phyloP scores from a whole-genome alignment of 2,797 vertebrate genomes.

The Scolopax rusticola region DNA sequence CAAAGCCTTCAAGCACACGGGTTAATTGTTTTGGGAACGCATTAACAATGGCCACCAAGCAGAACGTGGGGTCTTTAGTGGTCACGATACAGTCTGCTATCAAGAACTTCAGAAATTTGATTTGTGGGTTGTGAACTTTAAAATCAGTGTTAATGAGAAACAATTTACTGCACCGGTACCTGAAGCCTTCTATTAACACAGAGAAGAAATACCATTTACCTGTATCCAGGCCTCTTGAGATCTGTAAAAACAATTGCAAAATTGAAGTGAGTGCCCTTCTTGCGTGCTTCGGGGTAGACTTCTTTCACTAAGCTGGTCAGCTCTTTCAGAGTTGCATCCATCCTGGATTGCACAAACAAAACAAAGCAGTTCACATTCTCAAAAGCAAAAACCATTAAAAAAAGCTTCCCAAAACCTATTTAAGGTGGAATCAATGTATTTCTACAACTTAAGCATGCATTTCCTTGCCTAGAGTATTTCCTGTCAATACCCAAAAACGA shows the following conservation, averaged over 20 bases:
- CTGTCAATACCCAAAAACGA: not conserved
- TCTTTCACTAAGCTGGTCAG: slow-evolving; percentile 97
- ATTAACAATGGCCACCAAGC: not conserved
- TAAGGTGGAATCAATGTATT: not conserved
- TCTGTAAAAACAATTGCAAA: slow-evolving; percentile 97
- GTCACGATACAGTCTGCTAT: not conserved
- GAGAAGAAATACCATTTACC: slow-evolving; percentile 77
- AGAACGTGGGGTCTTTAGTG: fast-evolving
- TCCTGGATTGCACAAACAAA: slow-evolving; percentile 81
- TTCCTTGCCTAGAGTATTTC: not conserved
- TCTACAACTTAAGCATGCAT: not conserved
- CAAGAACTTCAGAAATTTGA: not conserved
- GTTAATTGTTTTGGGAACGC: not conserved
- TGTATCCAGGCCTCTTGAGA: slow-evolving; percentile 92
- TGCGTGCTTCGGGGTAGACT: slow-evolving; percentile 96
- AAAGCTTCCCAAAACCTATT: not conserved
- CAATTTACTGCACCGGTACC: not conserved
- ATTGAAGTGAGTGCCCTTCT: slow-evolving; percentile 97
- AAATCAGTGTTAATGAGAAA: not conserved
- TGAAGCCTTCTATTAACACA: not conserved
- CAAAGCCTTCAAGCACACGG: not conserved
- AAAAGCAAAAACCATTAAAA: not conserved
- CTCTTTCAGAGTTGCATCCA: slow-evolving; percentile 98
- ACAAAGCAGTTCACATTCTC: not conserved
- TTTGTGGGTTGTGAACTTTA: not conserved